These are phyloP conservation scores for Orchesellides sinensis DNA, from an alignment of 2,888 invertebrate genomes.

Conservation along the genomic window DNA sequence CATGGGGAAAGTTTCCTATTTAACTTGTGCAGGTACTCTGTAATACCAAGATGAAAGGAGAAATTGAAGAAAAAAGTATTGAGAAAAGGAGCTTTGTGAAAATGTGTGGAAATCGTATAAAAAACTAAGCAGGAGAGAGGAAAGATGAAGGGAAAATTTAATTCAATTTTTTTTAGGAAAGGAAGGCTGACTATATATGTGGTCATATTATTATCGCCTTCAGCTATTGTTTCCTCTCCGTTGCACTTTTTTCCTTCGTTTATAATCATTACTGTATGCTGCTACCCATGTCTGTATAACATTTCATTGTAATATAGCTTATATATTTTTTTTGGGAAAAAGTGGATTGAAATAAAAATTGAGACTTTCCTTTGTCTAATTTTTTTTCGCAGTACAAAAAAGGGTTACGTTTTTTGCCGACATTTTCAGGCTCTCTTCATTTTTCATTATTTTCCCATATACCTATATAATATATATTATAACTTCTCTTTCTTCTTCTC, in stretches of 20 bases:
- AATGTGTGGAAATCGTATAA: too few relatives aligned
- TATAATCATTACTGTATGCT: slow-evolving; percentile 32
- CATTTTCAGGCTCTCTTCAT: slow-evolving; percentile 28
- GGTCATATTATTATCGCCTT: slow-evolving; percentile 60
- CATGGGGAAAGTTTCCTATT: too few relatives aligned
- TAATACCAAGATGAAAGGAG: slow-evolving; percentile 20
- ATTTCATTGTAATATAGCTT: not conserved
- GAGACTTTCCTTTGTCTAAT: not conserved
- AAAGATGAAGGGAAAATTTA: slow-evolving; percentile 37
- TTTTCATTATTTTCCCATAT: not conserved
- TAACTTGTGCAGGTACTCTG: too few relatives aligned
- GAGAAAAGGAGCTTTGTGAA: slow-evolving; percentile 51
- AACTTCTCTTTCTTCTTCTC: slow-evolving; percentile 2
- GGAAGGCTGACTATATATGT: slow-evolving; percentile 62
- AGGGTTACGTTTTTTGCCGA: slow-evolving; percentile 12
- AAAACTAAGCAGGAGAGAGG: slow-evolving; percentile 8
- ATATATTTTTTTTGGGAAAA: not conserved
- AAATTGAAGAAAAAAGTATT: slow-evolving; percentile 16
- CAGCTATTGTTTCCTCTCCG: slow-evolving; percentile 64
- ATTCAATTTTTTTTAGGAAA: slow-evolving; percentile 51
- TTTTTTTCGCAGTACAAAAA: not conserved
- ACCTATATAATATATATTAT: too few relatives aligned
- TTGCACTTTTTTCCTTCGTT: slow-evolving; percentile 60
- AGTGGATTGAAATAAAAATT: slow-evolving; percentile 20
- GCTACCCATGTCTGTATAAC: not conserved